Conservation (phyloP, 2,797 vertebrate species). For the Serranus cabrilla region DNA sequence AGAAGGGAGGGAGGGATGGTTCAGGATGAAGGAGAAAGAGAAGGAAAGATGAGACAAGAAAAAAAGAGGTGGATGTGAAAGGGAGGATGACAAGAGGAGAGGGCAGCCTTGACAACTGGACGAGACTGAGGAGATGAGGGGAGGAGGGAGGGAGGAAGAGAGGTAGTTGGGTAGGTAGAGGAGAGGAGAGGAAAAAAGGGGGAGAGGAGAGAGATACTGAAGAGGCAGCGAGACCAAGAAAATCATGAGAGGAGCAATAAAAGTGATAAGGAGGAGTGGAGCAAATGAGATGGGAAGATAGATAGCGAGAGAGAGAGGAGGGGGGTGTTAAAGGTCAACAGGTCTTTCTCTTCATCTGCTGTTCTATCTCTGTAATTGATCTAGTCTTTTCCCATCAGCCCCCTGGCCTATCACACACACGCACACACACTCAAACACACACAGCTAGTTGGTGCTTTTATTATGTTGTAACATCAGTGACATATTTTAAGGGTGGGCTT, state of each 20-base stretch:
- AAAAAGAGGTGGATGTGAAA: not conserved
- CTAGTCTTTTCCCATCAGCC: constrained; percentile 79
- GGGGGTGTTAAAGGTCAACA: constrained; percentile 75
- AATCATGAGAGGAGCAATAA: constrained; percentile 19
- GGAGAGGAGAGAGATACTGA: not conserved
- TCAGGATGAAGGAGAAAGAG: not conserved
- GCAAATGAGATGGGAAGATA: constrained; percentile 49
- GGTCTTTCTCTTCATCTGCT: constrained; percentile 69
- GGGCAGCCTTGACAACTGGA: not conserved
- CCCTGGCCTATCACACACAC: constrained; percentile 46
- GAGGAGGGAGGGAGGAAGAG: not conserved
- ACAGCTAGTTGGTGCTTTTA: constrained; percentile 27
- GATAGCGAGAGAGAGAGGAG: not conserved
- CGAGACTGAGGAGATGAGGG: not conserved
- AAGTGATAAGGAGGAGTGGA: constrained; percentile 35
- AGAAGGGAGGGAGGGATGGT: constrained; percentile 12
- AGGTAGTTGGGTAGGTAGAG: not conserved
- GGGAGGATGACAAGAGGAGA: not conserved
- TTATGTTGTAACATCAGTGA: constrained; percentile 31
- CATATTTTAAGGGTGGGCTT: not conserved
- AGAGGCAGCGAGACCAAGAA: constrained; percentile 9
- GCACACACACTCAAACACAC: constrained; percentile 2
- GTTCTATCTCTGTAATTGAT: constrained; percentile 80
- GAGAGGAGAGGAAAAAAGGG: not conserved
- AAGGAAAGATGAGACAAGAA: not conserved